phyloP scores from a whole-genome alignment of 2,797 vertebrate species.

The Perodicticus potto region DNA sequence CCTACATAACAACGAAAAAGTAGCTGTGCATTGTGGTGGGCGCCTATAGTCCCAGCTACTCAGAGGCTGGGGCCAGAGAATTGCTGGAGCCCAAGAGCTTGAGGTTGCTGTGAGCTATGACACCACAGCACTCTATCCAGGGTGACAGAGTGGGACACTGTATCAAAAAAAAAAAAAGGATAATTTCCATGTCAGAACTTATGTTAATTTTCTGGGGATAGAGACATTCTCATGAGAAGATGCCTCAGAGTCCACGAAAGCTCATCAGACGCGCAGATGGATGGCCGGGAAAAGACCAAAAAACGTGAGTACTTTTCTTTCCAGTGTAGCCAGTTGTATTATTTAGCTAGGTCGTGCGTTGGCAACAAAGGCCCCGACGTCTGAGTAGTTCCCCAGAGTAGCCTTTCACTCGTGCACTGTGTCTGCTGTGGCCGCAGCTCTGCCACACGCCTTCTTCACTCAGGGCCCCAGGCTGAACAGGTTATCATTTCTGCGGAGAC shows the following conservation, averaged over 20 bases:
- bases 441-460: not conserved
- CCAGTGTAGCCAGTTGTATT: not conserved
- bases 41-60: too few species aligned
- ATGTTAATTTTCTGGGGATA: not conserved
- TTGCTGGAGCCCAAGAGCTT: too few species aligned
- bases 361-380: not conserved
- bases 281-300: not conserved
- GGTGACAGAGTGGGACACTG: too few species aligned
- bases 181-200: not conserved
- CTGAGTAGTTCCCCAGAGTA: not conserved
- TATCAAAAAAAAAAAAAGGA: not conserved
- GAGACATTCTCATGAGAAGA: not conserved
- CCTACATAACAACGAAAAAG: too few species aligned
- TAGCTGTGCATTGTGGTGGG: too few species aligned
- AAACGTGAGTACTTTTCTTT: not conserved
- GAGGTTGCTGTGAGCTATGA: too few species aligned
- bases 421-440: not conserved
- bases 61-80: too few species aligned
- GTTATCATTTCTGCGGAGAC: not conserved
- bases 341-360: not conserved
- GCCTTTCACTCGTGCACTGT: not conserved
- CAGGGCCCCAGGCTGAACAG: not conserved
- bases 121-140: too few species aligned
- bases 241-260: not conserved
- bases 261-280: not conserved